A percentile compares a stretch with the other conserved stretches of the same genome.
Evolutionary conservation across 1,140 invertebrate genomes (phyloP).

Genomic region (Cecropterus lyciades): DNA sequence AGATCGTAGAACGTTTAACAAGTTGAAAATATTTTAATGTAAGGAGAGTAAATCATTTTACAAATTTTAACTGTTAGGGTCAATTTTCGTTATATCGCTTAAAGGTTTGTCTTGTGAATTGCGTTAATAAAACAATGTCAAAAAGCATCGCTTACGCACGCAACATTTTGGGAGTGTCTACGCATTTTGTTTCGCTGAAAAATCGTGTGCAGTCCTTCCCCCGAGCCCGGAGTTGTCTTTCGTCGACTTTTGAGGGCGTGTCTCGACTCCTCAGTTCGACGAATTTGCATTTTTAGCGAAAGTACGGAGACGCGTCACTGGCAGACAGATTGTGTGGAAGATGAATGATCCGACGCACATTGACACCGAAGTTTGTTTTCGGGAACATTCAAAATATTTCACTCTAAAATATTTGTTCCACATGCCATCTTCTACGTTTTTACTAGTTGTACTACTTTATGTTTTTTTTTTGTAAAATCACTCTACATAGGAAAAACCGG

Average conservation of each 20-base stretch:
- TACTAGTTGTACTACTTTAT: no score
- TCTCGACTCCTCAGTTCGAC: constrained; percentile 52
- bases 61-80: no score
- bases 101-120: constrained; percentile 27
- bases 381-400: constrained; percentile 35
- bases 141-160: constrained; percentile 39
- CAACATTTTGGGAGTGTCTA: constrained; percentile 61
- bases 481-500: no score
- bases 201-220: constrained; percentile 59
- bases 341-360: constrained; percentile 68
- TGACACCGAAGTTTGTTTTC: constrained; percentile 42
- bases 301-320: constrained; percentile 70
- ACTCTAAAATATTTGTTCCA: constrained; percentile 4
- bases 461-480: no score
- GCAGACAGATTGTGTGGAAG: constrained; percentile 73
- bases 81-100: no score
- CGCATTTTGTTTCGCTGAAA: constrained; percentile 74
- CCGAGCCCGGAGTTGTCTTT: constrained; percentile 54
- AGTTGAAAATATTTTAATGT: no score
- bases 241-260: constrained; percentile 60
- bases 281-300: constrained; percentile 81
- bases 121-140: constrained; percentile 54
- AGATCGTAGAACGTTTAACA: no score
- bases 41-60: no score
- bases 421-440: no score